These are phyloP conservation scores for Salarias fasciatus DNA, from an alignment of 2,797 vertebrate species.

Conservation along the genomic window DNA sequence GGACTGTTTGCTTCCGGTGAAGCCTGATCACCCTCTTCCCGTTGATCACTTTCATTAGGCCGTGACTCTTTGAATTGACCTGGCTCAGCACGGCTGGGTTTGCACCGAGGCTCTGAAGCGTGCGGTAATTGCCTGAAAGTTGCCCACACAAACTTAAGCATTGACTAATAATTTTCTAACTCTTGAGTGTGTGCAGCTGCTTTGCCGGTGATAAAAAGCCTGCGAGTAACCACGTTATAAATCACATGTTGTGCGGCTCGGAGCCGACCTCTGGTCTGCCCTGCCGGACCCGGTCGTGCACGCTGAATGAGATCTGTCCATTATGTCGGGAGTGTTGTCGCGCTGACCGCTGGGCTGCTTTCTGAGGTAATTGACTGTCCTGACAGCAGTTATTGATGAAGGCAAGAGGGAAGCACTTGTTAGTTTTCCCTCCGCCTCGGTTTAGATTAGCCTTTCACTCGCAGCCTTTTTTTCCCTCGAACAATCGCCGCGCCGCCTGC, in stretches of 20 bases:
- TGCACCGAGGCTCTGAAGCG: constrained; percentile 37
- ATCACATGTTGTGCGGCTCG: constrained; percentile 10
- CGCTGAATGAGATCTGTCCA: constrained; percentile 17
- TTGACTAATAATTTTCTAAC: constrained; percentile 24
- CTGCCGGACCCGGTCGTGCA: background rate
- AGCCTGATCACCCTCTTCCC: constrained; percentile 7
- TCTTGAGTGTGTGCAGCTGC: constrained; percentile 4
- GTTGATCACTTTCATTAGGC: constrained; percentile 32
- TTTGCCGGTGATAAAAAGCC: constrained; percentile 29
- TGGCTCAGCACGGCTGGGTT: constrained; percentile 18
- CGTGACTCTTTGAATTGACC: constrained; percentile 43
- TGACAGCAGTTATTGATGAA: constrained; percentile 63
- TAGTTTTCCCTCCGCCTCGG: constrained; percentile 32
- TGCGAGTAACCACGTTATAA: constrained; percentile 2
- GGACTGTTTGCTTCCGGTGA: background rate
- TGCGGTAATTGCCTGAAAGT: constrained; percentile 17
- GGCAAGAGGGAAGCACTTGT: constrained; percentile 44
- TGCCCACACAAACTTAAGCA: constrained; percentile 16
- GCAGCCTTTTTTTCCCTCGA: constrained; percentile 4
- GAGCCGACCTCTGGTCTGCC: constrained; percentile 28
- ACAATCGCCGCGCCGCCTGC: constrained; percentile 19
- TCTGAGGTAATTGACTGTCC: constrained; percentile 56
- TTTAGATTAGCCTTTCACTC: constrained; percentile 41
- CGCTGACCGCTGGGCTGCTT: constrained; percentile 31
- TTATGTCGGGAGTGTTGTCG: constrained; percentile 26